A percentile compares a stretch with the other conserved stretches of the same genome.
These are phyloP conservation scores for Epinephelus lanceolatus DNA, from an alignment of 2,113 vertebrate species.

Conservation along the genomic window DNA sequence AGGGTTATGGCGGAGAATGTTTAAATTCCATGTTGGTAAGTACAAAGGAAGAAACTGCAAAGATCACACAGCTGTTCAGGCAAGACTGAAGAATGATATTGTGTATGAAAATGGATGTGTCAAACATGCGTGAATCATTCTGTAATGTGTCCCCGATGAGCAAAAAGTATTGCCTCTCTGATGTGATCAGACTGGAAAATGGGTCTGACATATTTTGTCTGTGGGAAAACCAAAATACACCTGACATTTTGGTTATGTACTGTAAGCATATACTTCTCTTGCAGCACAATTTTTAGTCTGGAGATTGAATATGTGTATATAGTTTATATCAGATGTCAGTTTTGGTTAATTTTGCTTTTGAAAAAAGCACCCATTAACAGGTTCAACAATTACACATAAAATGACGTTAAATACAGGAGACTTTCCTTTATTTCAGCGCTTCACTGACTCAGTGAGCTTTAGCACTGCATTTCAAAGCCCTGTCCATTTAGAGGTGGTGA, in stretches of 20 bases:
- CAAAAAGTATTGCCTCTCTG: slow-evolving; percentile 21
- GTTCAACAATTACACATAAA: no score
- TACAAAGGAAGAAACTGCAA: slow-evolving; percentile 33
- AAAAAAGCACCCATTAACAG: no score
- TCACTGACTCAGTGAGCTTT: no score
- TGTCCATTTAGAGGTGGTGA: no score
- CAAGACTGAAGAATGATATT: slow-evolving; percentile 7
- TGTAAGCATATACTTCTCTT: not conserved
- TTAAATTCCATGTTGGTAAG: slow-evolving; percentile 19
- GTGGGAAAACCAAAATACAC: slow-evolving; percentile 4
- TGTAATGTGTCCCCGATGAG: slow-evolving; percentile 38
- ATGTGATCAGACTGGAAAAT: slow-evolving; percentile 34
- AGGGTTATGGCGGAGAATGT: slow-evolving; percentile 18
- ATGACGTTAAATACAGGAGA: no score
- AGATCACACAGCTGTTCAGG: slow-evolving; percentile 43
- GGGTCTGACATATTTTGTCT: slow-evolving; percentile 4
- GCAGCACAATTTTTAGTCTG: not conserved
- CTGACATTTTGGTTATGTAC: not conserved
- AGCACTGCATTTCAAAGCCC: no score
- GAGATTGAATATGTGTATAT: not conserved
- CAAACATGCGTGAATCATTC: slow-evolving; percentile 40
- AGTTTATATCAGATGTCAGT: not conserved
- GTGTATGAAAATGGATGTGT: slow-evolving; percentile 32
- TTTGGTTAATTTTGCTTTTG: no score
- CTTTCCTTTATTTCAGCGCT: no score